Base-by-base conservation (phyloP, 2,888 invertebrate species). In the Meiosimyza platycephala region DNA sequence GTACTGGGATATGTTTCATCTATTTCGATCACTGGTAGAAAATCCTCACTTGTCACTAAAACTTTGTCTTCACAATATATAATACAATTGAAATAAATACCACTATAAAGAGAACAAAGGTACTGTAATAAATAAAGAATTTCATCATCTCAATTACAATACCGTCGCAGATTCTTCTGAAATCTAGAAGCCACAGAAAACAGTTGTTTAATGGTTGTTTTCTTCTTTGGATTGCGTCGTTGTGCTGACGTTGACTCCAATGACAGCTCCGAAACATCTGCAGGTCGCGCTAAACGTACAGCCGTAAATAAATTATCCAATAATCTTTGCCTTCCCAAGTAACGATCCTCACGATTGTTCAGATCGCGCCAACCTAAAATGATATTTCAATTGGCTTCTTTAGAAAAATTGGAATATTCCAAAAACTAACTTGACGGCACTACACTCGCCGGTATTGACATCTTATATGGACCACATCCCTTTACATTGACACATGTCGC, bases 101-200 rank as follows among this genome's bases (percentile, higher is more conserved):
- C 99, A 76, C 98, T 96, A 89, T 6, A 73, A 51, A 75, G 60
- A 62, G 72, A 68, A 76, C 11, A 60, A 60, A 59, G 11, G 13
- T 11, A 62, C 15, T 12, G 50, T 9, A 40, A 52, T 51, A 18
- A 28, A 11, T 22, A 50, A 12, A 47, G n/a, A 15, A n/a, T 47
- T 6, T 64, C 15, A 57, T 0, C 51, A n/a, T 7, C 9, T 63
- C 13, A 40, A 40, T 6, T 40, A 9, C 40, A 7, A 76, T 85
- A 94, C 94, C 94, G 92, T 84, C 95, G 90, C 74, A 98, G 89
- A 82, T 94, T 93, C 87, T 98, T 98, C 87, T 98, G 97, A 85
- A 99, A 98, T 89, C 98, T 99, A 83, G 97, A 96, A 68, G 97
- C 95, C 12, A 97, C 96, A 0, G 97, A 95, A 88, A 99, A 99